phyloP scores from a whole-genome alignment of 2,113 vertebrate species.

The Peromyscus polionotus region DNA sequence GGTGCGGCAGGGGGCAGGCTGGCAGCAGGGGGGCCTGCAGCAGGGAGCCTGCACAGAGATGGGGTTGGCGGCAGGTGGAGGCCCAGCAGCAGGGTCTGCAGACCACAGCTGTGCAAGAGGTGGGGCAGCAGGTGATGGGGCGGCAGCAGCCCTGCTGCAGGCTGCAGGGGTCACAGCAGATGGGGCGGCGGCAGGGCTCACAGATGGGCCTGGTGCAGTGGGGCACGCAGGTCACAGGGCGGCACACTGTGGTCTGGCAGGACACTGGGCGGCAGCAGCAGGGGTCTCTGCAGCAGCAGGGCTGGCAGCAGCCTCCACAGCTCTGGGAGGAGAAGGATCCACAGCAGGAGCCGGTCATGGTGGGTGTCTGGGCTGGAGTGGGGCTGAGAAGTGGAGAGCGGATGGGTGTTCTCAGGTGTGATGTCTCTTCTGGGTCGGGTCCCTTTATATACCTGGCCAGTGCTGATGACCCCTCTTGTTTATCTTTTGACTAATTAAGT shows the following conservation, averaged over 20 bases:
- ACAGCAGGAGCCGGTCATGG: slow-evolving; percentile 73
- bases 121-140: slow-evolving; percentile 80
- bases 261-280: slow-evolving; percentile 71
- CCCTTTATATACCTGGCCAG: slow-evolving; percentile 67
- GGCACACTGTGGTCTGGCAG: slow-evolving; percentile 77
- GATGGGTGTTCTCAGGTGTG: not conserved
- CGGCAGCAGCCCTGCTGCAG: slow-evolving; percentile 76
- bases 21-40: slow-evolving; percentile 80
- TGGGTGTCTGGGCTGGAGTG: not conserved
- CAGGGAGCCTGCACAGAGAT: slow-evolving; percentile 68
- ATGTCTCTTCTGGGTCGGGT: fast-evolving
- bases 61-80: slow-evolving; percentile 76
- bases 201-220: slow-evolving; percentile 72
- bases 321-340: slow-evolving; percentile 62
- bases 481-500: slow-evolving; percentile 55
- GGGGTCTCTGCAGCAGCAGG: slow-evolving; percentile 67
- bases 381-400: not conserved
- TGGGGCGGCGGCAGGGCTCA: slow-evolving; percentile 58
- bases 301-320: slow-evolving; percentile 59
- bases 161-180: slow-evolving; percentile 72
- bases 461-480: not conserved
- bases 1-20: slow-evolving; percentile 59
- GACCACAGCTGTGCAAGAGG: slow-evolving; percentile 74
- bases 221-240: slow-evolving; percentile 68
- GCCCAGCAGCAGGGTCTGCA: slow-evolving; percentile 76